Evolutionary conservation across 2,888 invertebrate genomes (phyloP), one percentile per base, ranked within the genome.

Genomic region (Amphipoea oculea): DNA sequence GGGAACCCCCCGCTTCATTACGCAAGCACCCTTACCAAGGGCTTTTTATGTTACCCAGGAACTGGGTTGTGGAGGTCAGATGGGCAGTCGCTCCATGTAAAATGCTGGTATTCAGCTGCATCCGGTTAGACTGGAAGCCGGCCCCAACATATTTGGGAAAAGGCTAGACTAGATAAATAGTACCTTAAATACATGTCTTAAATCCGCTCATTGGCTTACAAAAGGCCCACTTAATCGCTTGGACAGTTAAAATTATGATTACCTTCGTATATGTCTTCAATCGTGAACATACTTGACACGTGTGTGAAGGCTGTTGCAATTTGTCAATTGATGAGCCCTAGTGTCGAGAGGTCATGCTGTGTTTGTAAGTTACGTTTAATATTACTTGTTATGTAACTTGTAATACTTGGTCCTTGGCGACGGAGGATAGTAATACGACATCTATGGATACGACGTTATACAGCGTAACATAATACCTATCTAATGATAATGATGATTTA

Each of bases 251-350:
- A 80, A 77, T 65, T 72, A 63, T 85, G 14, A 75, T 74, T 57
- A 57, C 17, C 68, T 67, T 45, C 68, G 20, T 62, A 23, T 57
- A 68, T 67, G 70, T 87, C 36, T 72, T 63, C 4, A 48, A 48
- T 72, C 81, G 71, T 86, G 74, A 65, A 65, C 60, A 75, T 57
- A 79, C 75, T 82, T 86, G 76, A 89, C 85, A 79, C 82, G 63
- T 70, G 75, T 71, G 74, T 78, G 76, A 87, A 77, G 90, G 87
- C 85, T 80, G 78, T 76, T 84, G 85, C 77, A 82, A 82, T 89
- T 86, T 89, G 90, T 90, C 88, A 88, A 89, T 87, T 85, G 88
- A 88, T 86, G 83, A 70, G 68, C 62, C 60, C 60, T 68, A 77
- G 70, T 65, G 81, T 86, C 42, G 45, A 77, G 86, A 88, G 91